These are phyloP conservation scores for Octodonta nipae DNA, from an alignment of 2,888 invertebrate species.

Conservation along the genomic window DNA sequence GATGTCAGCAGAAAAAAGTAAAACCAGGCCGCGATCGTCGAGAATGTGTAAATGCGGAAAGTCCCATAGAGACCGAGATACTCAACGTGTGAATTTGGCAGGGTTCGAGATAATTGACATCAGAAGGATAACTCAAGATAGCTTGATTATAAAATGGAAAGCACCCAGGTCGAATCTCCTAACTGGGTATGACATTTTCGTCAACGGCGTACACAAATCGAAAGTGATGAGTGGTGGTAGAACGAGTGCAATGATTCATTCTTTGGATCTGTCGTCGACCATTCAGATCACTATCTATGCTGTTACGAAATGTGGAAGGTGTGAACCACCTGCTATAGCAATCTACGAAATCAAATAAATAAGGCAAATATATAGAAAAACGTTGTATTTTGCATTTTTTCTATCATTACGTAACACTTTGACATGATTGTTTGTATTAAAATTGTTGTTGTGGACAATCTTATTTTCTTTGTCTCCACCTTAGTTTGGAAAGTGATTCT, in stretches of 20 bases:
- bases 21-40: slow-evolving; percentile 5
- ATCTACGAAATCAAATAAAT: slow-evolving; percentile 26
- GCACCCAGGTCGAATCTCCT: slow-evolving; percentile 15
- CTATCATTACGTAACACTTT: too few species aligned
- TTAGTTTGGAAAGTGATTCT: too few species aligned
- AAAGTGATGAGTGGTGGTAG: slow-evolving; percentile 23
- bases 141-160: slow-evolving; percentile 25
- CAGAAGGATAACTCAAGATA: slow-evolving; percentile 21
- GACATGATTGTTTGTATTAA: too few species aligned
- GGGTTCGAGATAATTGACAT: slow-evolving; percentile 23
- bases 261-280: slow-evolving; percentile 18
- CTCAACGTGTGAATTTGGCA: slow-evolving; percentile 14
- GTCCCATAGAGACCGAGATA: slow-evolving; percentile 13
- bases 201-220: slow-evolving; percentile 21
- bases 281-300: slow-evolving; percentile 24
- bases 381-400: too few species aligned
- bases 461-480: too few species aligned
- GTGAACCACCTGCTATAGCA: slow-evolving; percentile 24
- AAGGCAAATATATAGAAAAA: too few species aligned
- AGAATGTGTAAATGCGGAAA: slow-evolving; percentile 15
- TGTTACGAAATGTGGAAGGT: slow-evolving; percentile 20
- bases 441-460: too few species aligned
- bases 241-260: slow-evolving; percentile 23
- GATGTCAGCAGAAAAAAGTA: slow-evolving; percentile 7
- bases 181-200: slow-evolving; percentile 23